Base-by-base conservation (phyloP, 2,113 vertebrate species). In the Hippolais icterina region DNA sequence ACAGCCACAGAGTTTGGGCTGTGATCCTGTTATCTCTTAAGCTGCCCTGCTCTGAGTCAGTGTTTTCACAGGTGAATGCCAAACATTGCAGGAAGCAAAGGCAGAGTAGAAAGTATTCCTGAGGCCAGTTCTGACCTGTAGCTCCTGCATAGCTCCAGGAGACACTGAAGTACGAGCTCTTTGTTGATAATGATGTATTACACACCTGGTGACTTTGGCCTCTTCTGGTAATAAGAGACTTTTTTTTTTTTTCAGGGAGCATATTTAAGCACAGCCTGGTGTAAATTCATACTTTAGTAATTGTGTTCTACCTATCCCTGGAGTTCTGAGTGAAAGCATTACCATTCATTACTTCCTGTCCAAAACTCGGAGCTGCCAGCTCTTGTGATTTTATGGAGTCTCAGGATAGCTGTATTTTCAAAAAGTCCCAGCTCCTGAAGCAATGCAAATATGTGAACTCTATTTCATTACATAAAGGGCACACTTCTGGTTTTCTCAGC, bases 321-420 rank as follows among this genome's bases (percentile, higher is more conserved):
- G 84, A 88, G 90, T 69, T 83, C 27, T 35, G 71, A 92, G 54
- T 70, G 71, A 83, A 83, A 81, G 79, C 72, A 70, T 85, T 91
- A 35, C 90, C 71, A 29, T 79, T 92, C 93, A 82, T 89, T 84
- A 28, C 89, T 91, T 93, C 89, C 94, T 87, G 95, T 83, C 94
- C 70, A 25, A 64, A 94, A 41, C 76, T 44, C 65, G 15, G 63
- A 19, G 50, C 90, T 94, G 84, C 93, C 94, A 91, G 41, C 82
- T 83, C 77, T 33, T 65, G 14, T 44, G 83, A 41, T 83, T 95
- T 95, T 80, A 94, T 72, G 86, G 66, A 86, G 90, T 94, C 90
- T 92, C 94, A 63, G 82, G 78, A 60, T 21, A 93, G 90, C 28
- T 80, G 93, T 79, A 88, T 91, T 95, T 96, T 94, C 90, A 50